Evolutionary conservation across 2,797 vertebrate genomes (phyloP), one percentile per base, ranked within the genome.

Genomic region (Microhierax caerulescens): DNA sequence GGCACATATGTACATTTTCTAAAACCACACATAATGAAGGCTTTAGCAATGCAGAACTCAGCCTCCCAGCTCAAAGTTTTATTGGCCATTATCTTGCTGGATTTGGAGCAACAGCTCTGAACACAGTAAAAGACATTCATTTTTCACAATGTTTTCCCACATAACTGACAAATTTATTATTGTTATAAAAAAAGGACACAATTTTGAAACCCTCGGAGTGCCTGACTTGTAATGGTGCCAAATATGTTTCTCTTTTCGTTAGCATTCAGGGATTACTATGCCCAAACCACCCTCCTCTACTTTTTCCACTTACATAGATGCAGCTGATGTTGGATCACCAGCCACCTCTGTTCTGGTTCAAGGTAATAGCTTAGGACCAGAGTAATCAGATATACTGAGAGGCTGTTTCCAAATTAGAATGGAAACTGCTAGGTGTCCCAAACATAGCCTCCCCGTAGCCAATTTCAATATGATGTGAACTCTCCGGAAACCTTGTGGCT

Each of bases 131-230:
- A 97, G 65, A 45, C 88, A 95, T 88, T 94, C 79, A 85, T 97
- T 98, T 97, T 82, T 95, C 91, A 96, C 83, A 93, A 45, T 61
- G 90, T 96, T 97, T 97, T 72, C 48, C 92, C 93, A 81, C 67
- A 50, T 88, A 97, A 95, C 75, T 94, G 96, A 92, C 91, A 97
- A 96, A 97, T 97, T 97, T 97, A 98, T 93, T 97, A 88, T 81
- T 82, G 84, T 70, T 88, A 90, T 97, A 95, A 97, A 97, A 97
- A 89, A 94, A 77, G 77, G 97, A 96, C 73, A 95, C 74, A 69
- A 86, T 93, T 95, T 86, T 90, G 67, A 96, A 96, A 96, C 86
- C 94, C 88, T 93, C 48, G 61, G 72, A 70, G 79, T 90, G 47
- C 76, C 84, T 94, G 67, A 60, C 78, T 90, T 88, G 67, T 78